Percentiles rank a stretch among this genome's conserved stretches.
phyloP scores from a whole-genome alignment of 2,888 invertebrate genomes.

The Thelaira solivaga region DNA sequence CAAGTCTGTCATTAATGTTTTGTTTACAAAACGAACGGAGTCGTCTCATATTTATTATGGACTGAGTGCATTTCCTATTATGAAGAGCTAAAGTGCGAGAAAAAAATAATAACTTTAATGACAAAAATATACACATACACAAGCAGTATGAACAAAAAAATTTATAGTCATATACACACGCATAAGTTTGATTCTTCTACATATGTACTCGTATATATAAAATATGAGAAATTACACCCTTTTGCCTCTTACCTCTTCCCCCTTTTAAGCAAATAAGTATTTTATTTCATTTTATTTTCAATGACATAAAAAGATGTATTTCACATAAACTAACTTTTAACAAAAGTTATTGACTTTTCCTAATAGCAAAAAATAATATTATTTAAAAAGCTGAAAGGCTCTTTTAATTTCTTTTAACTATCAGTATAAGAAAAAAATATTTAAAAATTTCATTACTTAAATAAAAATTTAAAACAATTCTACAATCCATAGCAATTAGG shows the following conservation, averaged over 20 bases:
- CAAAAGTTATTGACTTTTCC: background rate
- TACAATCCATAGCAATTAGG: too few relatives aligned
- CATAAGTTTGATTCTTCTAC: background rate
- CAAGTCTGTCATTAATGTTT: conserved; percentile 51
- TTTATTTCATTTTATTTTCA: conserved; percentile 25
- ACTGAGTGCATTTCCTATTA: conserved; percentile 22
- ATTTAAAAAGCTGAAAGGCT: too few relatives aligned
- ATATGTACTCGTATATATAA: background rate
- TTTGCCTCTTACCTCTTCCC: background rate
- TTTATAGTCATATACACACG: background rate
- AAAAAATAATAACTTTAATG: conserved; percentile 47
- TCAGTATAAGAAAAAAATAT: too few relatives aligned
- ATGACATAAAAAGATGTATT: background rate
- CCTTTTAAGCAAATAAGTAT: background rate
- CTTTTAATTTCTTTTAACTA: too few relatives aligned
- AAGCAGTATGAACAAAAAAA: background rate
- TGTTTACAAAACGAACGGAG: conserved; percentile 1
- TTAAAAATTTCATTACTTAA: too few relatives aligned
- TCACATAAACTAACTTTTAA: background rate
- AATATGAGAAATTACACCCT: conserved; percentile 14
- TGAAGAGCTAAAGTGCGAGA: conserved; percentile 52
- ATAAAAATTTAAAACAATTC: too few relatives aligned
- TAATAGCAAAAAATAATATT: too few relatives aligned
- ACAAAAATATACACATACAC: conserved; percentile 12
- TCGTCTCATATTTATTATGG: background rate